phyloP scores from a whole-genome alignment of 1,140 invertebrate species.

The Zophobas atratus region DNA sequence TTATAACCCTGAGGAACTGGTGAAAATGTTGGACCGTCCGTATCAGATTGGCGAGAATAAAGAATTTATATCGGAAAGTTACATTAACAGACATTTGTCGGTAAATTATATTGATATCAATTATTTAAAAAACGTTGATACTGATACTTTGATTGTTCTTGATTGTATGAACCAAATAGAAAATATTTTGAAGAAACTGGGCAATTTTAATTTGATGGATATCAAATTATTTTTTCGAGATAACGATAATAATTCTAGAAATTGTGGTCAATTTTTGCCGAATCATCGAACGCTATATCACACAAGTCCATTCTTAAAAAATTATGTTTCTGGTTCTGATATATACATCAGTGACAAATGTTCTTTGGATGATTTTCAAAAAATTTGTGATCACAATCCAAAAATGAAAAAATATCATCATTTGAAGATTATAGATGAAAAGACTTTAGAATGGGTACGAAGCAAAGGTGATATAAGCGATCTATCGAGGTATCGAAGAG shows the following conservation, averaged over 20 bases:
- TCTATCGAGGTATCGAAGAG: not conserved
- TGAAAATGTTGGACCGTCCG: not conserved
- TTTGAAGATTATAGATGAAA: not conserved
- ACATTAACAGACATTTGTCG: not conserved
- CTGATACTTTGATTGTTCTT: not conserved
- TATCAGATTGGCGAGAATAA: not conserved
- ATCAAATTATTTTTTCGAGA: not conserved
- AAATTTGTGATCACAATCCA: conserved; percentile 12
- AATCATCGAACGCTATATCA: not conserved
- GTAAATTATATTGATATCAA: not conserved
- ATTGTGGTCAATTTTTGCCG: not conserved
- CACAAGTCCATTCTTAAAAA: conserved; percentile 4
- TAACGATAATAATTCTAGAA: not conserved
- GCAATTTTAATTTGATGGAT: not conserved
- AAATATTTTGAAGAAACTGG: not conserved
- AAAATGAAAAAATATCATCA: conserved; percentile 13
- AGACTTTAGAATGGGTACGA: conserved; percentile 6
- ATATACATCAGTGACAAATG: conserved; percentile 8
- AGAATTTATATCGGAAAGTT: not conserved
- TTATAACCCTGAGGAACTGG: not conserved
- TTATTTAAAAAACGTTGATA: not conserved
- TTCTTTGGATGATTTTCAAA: not conserved
- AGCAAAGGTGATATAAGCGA: not conserved
- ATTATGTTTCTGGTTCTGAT: conserved; percentile 11
- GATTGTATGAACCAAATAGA: not conserved